Percentiles rank a stretch among this genome's conserved stretches.
phyloP scores from a whole-genome alignment of 2,888 invertebrate genomes.

The Pachycephus smyrnensis region DNA sequence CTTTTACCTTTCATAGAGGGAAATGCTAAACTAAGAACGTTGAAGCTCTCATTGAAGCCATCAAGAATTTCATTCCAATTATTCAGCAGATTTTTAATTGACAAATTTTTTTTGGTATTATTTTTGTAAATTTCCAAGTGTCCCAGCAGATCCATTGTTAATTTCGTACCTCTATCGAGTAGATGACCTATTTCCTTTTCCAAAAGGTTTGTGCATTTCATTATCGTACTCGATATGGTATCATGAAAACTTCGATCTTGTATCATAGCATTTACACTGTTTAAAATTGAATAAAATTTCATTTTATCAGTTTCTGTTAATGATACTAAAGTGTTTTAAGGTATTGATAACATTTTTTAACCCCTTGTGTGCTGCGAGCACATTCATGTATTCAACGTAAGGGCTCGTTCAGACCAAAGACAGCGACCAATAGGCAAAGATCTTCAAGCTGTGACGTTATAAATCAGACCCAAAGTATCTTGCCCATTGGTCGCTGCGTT shows the following conservation, averaged over 20 bases:
- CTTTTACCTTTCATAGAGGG: constrained; percentile 10
- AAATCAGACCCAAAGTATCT: background rate
- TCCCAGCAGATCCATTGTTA: constrained; percentile 7
- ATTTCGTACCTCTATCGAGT: constrained; percentile 10
- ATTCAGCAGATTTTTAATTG: background rate
- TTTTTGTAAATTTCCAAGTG: background rate
- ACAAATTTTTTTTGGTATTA: background rate
- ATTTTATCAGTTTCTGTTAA: background rate
- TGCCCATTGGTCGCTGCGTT: background rate
- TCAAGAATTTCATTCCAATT: constrained; percentile 3
- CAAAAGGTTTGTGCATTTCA: constrained; percentile 33
- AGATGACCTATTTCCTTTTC: constrained; percentile 13
- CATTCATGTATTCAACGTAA: background rate
- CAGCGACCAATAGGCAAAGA: background rate
- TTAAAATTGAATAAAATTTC: background rate
- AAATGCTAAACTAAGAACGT: constrained; percentile 20
- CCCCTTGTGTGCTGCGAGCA: too few relatives aligned
- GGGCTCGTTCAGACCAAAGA: background rate
- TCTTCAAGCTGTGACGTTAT: background rate
- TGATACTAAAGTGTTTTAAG: background rate
- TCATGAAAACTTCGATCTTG: constrained; percentile 33
- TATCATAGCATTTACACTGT: constrained; percentile 25
- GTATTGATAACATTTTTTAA: background rate
- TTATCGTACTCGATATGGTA: constrained; percentile 21
- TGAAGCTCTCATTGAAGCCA: constrained; percentile 1